Evolutionary conservation across 2,113 vertebrate species (phyloP), one percentile per base, ranked within the genome.

Genomic region (Sander vitreus): DNA sequence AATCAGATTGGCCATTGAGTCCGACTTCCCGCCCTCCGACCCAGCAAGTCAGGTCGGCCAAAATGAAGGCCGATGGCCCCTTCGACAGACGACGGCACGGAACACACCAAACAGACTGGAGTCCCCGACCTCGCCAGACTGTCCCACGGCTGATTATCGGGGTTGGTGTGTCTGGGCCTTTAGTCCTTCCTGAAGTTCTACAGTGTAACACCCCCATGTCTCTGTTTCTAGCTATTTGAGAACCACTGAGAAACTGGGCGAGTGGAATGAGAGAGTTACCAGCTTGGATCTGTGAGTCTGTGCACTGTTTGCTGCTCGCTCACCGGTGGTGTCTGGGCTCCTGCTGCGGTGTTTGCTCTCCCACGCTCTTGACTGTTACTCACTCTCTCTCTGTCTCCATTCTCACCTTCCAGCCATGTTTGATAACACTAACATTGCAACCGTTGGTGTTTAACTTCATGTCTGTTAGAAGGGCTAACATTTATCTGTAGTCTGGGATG

Each of bases 221-320:
- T 97, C 90, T 96, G 94, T 96, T 96, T 96, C 88, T 95, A 97
- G 97, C 94, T 97, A 96, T 90, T 89, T 96, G 96, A 96, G 87
- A 95, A 96, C 96, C 78, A 89, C 96, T 84, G 96, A 97, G 94
- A 96, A 95, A 95, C 95, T 97, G 81, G 94, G 96, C 92, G 94
- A 97, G 93, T 97, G 97, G 96, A 97, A 96, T 93, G 95, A 96
- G 89, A 96, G 94, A 85, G 94, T 97, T 93, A 93, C 95, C 81
- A 89, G 96, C 89, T 97, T 94, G 70, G 96, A 96, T 80, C 93
- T 97, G 97, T 97, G 96, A 97, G 97, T 93, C 59, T 30, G 36
- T 9, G 60, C 54, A 36, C 60, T 12, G 83, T 88, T 85, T 75
- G 81, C 85, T 90, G 89, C 91, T 89, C 3, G 71, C 70, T 82